A percentile compares a stretch with the other conserved stretches of the same genome.
Conservation (phyloP, 2,888 invertebrate genomes). For the Erebia epiphron region DNA sequence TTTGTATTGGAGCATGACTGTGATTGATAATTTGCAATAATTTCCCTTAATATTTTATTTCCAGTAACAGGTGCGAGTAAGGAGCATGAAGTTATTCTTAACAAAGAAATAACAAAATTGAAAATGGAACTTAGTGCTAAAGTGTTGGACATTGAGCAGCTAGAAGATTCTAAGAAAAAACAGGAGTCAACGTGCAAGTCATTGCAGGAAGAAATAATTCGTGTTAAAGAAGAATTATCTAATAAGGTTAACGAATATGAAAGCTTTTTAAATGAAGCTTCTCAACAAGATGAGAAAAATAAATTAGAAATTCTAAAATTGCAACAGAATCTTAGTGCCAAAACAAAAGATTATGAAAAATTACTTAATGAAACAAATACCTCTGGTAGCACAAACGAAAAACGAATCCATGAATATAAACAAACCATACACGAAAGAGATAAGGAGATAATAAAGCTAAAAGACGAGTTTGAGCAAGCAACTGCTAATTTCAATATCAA, state of each 20-base stretch:
- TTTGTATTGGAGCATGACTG: neutral
- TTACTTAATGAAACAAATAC: conserved; percentile 67
- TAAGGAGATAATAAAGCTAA: conserved; percentile 78
- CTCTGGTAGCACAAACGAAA: conserved; percentile 65
- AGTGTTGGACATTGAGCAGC: conserved; percentile 79
- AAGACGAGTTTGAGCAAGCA: conserved; percentile 74
- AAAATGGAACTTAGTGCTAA: conserved; percentile 82
- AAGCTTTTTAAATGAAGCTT: conserved; percentile 67
- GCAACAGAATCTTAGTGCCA: conserved; percentile 64
- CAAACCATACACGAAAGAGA: conserved; percentile 80
- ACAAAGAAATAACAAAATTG: conserved; percentile 78
- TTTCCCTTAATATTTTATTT: conserved; percentile 43
- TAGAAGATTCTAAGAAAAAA: conserved; percentile 70
- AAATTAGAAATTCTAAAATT: conserved; percentile 70
- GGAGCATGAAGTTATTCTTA: conserved; percentile 76
- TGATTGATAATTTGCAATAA: conserved; percentile 31
- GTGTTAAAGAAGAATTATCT: conserved; percentile 65
- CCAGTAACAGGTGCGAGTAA: conserved; percentile 72
- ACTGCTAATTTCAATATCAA: conserved; percentile 77
- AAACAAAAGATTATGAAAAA: conserved; percentile 70
- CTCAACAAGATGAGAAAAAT: conserved; percentile 70
- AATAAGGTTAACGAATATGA: conserved; percentile 77
- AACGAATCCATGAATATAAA: conserved; percentile 73
- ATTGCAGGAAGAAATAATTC: conserved; percentile 67
- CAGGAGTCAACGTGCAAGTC: conserved; percentile 63